Conservation (phyloP, 2,797 vertebrate species). For the Malurus leucopterus region DNA sequence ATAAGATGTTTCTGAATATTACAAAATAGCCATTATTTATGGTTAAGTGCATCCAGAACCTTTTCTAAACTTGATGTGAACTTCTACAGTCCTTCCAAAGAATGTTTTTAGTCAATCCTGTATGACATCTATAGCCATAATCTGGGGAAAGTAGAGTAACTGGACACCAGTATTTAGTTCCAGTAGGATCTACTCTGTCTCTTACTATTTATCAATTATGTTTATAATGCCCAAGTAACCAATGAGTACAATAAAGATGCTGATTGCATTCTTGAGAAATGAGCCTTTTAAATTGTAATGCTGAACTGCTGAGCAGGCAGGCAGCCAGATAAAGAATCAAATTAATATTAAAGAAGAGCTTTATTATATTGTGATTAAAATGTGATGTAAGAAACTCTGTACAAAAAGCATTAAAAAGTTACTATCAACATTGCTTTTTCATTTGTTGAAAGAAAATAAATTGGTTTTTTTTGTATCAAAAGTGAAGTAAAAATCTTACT, state of each 20-base stretch:
- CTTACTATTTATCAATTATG: constrained; percentile 10
- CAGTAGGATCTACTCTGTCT: background rate
- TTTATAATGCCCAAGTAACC: background rate
- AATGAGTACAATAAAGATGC: constrained; percentile 8
- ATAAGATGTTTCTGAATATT: constrained; percentile 58
- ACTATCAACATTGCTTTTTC: background rate
- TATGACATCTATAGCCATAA: constrained; percentile 14
- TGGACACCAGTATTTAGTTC: constrained; percentile 25
- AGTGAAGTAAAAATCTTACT: background rate
- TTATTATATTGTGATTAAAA: background rate
- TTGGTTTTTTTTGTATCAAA: background rate
- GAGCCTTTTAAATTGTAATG: background rate
- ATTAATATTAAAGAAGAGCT: background rate
- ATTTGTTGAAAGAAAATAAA: background rate
- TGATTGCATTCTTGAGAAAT: constrained; percentile 34
- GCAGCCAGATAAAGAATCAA: background rate
- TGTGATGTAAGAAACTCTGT: background rate
- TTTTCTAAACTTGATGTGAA: constrained; percentile 60
- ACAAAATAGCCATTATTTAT: constrained; percentile 62
- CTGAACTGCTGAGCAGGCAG: background rate
- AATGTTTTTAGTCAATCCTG: constrained; percentile 24
- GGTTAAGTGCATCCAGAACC: constrained; percentile 43
- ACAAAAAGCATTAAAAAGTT: background rate
- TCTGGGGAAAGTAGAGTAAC: constrained; percentile 23
- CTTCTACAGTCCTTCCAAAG: constrained; percentile 27